A percentile compares a stretch with the other conserved stretches of the same genome.
Evolutionary conservation across 1,140 invertebrate genomes (phyloP).

Genomic region (Helicoverpa zea): DNA sequence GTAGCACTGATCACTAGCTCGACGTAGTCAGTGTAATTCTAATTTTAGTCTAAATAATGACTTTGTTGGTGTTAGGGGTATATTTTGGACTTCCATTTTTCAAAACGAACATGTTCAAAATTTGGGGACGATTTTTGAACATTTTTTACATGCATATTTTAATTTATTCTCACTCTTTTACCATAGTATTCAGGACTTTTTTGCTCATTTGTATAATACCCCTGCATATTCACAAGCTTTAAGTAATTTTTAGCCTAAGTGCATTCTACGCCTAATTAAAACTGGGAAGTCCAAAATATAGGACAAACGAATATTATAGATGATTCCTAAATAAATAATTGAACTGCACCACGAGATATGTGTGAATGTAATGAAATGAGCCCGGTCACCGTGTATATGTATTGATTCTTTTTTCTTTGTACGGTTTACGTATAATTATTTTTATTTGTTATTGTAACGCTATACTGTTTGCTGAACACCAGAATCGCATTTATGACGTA

Average conservation of each 20-base stretch:
- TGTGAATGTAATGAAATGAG: conserved; percentile 28
- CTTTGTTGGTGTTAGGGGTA: conserved; percentile 39
- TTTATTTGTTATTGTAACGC: conserved; percentile 40
- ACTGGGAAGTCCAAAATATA: conserved; percentile 40
- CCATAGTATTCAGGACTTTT: neutral
- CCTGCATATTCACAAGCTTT: neutral
- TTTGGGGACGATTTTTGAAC: conserved; percentile 30
- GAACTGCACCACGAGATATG: conserved; percentile 6
- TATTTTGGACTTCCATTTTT: conserved; percentile 37
- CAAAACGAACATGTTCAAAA: neutral
- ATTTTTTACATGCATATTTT: neutral
- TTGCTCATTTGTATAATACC: neutral
- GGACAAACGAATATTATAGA: conserved; percentile 32
- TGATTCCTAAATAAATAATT: conserved; percentile 78
- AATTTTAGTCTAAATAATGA: conserved; percentile 45
- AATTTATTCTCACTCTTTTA: neutral
- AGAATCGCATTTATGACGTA: conserved; percentile 66
- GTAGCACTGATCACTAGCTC: conserved; percentile 18
- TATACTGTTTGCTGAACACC: conserved; percentile 54
- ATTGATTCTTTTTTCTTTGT: conserved; percentile 43
- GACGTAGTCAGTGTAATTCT: conserved; percentile 42
- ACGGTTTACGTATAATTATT: conserved; percentile 50
- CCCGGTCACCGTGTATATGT: conserved; percentile 30
- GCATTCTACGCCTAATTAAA: neutral
- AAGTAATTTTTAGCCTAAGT: conserved; percentile 13